A percentile compares a stretch with the other conserved stretches of the same genome.
Conservation (phyloP, 2,113 vertebrate species). For the Aviceda subcristata region DNA sequence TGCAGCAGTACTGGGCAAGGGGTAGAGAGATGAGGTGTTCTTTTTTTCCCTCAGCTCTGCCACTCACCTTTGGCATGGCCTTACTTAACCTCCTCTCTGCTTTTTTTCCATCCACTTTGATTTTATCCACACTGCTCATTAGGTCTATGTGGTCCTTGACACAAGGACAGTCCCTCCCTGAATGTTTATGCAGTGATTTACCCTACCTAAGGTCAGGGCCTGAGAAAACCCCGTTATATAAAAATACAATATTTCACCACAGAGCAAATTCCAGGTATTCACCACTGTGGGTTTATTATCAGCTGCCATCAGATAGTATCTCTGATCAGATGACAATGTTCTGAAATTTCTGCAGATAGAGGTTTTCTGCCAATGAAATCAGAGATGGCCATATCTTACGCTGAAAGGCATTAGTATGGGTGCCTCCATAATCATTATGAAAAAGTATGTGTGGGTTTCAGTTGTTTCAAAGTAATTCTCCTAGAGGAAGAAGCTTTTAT, state of each 20-base stretch:
- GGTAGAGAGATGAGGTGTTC: not conserved
- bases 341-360: not conserved
- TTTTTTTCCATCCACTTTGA: not conserved
- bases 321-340: not conserved
- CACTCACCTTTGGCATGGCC: not conserved
- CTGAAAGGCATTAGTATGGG: not conserved
- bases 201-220: not conserved
- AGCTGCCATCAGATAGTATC: not conserved
- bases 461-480: slow-evolving; percentile 52
- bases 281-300: not conserved
- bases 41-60: not conserved
- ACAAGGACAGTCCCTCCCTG: not conserved
- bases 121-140: not conserved
- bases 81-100: not conserved
- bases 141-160: not conserved
- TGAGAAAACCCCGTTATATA: not conserved
- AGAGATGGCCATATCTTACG: not conserved
- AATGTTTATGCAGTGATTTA: not conserved
- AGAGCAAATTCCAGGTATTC: not conserved
- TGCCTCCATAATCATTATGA: not conserved
- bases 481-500: slow-evolving; percentile 45
- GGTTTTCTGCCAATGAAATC: not conserved
- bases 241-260: not conserved
- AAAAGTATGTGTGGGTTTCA: slow-evolving; percentile 17
- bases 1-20: not conserved